Percentiles rank a stretch among this genome's conserved stretches.
These are phyloP conservation scores for Leiothrix lutea DNA, from an alignment of 2,113 vertebrate genomes.

Conservation along the genomic window DNA sequence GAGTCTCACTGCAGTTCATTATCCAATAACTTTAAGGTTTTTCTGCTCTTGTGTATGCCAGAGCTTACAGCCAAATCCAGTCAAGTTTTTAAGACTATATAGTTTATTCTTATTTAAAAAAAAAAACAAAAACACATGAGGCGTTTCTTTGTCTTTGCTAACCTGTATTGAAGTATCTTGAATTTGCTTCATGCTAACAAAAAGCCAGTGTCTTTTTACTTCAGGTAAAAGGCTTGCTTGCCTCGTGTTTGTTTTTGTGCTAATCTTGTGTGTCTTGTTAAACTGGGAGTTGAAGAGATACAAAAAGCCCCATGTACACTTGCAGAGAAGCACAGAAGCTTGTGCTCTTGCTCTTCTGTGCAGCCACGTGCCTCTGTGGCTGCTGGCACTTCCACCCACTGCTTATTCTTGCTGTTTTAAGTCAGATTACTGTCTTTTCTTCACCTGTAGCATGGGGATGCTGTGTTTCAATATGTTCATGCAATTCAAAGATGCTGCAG, in stretches of 20 bases:
- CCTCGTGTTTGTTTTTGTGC: not conserved
- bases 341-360: not conserved
- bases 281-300: not conserved
- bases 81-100: not conserved
- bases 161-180: not conserved
- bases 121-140: not conserved
- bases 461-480: not conserved
- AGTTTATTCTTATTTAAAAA: not conserved
- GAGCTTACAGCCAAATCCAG: not conserved
- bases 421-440: not conserved
- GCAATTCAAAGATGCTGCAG: not conserved
- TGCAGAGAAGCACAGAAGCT: not conserved
- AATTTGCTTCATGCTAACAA: not conserved
- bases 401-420: not conserved
- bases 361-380: rapidly evolving
- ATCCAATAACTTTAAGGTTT: not conserved
- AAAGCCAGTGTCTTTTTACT: not conserved
- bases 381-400: not conserved
- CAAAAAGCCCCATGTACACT: not conserved
- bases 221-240: not conserved
- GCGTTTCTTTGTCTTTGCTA: not conserved
- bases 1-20: not conserved
- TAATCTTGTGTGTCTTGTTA: not conserved
- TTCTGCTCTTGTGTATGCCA: not conserved
- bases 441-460: rapidly evolving